Evolutionary conservation across 2,888 invertebrate species (phyloP).

Genomic region (Lingula anatina): DNA sequence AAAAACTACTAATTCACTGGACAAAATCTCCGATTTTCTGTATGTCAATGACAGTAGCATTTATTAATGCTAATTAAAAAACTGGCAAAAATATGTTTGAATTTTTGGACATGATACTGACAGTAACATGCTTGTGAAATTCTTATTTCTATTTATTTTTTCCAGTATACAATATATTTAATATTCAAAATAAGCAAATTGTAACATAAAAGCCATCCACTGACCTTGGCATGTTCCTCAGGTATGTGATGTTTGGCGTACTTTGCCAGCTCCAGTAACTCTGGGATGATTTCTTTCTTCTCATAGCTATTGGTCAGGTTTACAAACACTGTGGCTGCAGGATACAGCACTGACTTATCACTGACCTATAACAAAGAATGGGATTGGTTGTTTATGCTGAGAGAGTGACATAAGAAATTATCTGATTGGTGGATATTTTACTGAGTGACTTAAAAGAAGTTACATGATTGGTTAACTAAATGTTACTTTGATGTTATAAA

Average conservation of each 20-base stretch:
- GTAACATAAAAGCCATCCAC: too few relatives aligned
- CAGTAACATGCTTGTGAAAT: neutral
- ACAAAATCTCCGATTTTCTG: too few relatives aligned
- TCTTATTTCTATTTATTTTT: too few relatives aligned
- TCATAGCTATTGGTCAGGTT: conserved; percentile 97
- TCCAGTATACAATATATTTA: too few relatives aligned
- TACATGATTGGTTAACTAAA: too few relatives aligned
- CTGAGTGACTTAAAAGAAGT: too few relatives aligned
- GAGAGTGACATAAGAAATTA: too few relatives aligned
- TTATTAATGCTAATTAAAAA: neutral
- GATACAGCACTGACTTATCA: conserved; percentile 42
- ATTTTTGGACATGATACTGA: neutral
- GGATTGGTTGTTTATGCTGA: neutral
- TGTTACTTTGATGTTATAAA: too few relatives aligned
- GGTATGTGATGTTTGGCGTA: conserved; percentile 99
- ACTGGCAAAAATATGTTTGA: neutral
- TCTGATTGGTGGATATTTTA: too few relatives aligned
- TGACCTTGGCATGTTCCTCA: conserved; percentile 72
- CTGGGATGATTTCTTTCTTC: conserved; percentile 91
- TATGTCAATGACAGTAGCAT: neutral
- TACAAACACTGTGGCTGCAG: conserved; percentile 82
- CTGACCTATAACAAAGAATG: conserved; percentile 17
- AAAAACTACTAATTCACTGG: too few relatives aligned
- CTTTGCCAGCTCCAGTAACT: conserved; percentile 95
- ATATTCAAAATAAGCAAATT: too few relatives aligned